phyloP scores from a whole-genome alignment of 2,797 vertebrate genomes.

The Coracias cyanogaster region DNA sequence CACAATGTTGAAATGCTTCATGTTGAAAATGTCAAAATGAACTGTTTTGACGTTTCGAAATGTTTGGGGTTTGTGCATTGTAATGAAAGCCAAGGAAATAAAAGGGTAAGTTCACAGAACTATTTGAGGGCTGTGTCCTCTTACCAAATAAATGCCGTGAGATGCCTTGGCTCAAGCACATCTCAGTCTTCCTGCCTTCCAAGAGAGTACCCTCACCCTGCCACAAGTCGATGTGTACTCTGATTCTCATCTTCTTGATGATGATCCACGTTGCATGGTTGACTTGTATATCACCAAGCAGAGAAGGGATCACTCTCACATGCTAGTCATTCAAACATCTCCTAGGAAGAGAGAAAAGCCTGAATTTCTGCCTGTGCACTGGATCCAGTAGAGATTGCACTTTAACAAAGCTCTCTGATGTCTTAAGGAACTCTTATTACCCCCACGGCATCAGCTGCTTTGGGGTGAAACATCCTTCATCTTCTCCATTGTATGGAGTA shows the following conservation, averaged over 20 bases:
- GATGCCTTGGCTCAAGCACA: background rate
- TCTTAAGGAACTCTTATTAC: background rate
- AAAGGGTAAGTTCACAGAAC: background rate
- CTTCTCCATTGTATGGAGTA: background rate
- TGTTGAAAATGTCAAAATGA: constrained; percentile 49
- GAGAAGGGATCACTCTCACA: background rate
- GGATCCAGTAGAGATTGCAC: background rate
- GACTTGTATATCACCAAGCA: fast-evolving
- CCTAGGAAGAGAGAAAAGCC: background rate
- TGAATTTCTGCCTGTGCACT: background rate
- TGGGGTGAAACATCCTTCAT: background rate
- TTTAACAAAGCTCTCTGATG: background rate
- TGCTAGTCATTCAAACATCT: background rate
- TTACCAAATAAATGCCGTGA: background rate
- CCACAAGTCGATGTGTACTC: background rate
- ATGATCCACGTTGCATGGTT: background rate
- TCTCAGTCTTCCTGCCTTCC: background rate
- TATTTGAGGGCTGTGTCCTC: background rate
- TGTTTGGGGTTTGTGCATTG: background rate
- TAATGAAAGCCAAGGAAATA: background rate
- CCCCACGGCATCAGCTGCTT: background rate
- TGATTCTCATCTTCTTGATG: background rate
- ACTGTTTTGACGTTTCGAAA: background rate
- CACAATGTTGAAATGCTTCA: background rate
- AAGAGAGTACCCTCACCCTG: background rate